Base-by-base conservation (phyloP, 2,797 vertebrate species). In the Ficedula albicollis region DNA sequence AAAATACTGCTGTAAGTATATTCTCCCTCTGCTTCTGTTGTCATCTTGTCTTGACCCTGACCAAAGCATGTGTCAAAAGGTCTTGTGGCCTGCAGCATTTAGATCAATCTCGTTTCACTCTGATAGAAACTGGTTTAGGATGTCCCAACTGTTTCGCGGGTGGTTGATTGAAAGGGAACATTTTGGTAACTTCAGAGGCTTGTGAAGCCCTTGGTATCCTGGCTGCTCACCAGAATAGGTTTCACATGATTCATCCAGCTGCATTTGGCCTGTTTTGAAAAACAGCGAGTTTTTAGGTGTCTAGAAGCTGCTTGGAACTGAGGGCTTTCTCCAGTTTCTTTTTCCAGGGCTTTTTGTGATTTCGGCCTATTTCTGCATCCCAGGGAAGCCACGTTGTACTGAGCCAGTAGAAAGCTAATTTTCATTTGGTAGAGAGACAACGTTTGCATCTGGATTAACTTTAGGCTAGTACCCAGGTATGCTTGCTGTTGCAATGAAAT, bases 381-480 rank as follows among this genome's bases (percentile, higher is more conserved):
- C 1, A 5, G 49, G 84, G 73, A 93, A 89, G 93, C 87, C 56
- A 63, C 63, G 3, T 89, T 59, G 62, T 54, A 13, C 66, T 32
- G 63, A 86, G 85, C 73, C 82, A 95, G 79, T 81, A 84, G 74
- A 93, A 88, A 51, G 79, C 83, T 93, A 30, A 82, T 95, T 91
- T 87, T 93, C 69, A 73, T 39, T 84, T 95, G 95, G 87, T 95
- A 88, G 64, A 55, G 74, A 55, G 70, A 91, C 86, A 95, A 6
- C 0, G 0, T 91, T 89, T 96, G 84, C 94, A 95, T 96, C 93
- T 95, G 95, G 93, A 95, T 94, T 94, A 92, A 72, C 63, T 97
- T 95, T 95, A 92, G 93, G 46, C 43, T 91, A 94, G 67, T 30
- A 13, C 82, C 90, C 91, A 93, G 92, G 96, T 95, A 96, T 91